These are phyloP conservation scores for Gibbula magus DNA, from an alignment of 2,888 invertebrate genomes.

Conservation along the genomic window DNA sequence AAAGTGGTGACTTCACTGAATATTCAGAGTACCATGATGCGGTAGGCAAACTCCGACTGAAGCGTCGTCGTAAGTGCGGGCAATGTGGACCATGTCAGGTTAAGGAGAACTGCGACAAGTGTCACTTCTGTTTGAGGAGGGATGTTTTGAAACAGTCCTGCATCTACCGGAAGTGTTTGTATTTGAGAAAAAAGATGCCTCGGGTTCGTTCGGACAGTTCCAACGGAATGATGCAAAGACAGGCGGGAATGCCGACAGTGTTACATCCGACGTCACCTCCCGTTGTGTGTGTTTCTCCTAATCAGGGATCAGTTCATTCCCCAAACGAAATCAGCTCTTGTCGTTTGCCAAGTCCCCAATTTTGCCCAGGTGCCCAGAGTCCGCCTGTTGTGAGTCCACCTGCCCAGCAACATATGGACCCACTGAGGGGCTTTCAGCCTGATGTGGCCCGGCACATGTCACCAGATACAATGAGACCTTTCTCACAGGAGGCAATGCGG, in stretches of 20 bases:
- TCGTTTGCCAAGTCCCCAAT: not conserved
- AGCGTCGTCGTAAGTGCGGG: slow-evolving; percentile 65
- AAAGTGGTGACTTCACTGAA: slow-evolving; percentile 41
- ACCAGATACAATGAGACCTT: not conserved
- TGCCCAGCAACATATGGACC: slow-evolving; percentile 21
- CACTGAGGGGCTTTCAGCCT: slow-evolving; percentile 42
- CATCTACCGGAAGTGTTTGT: slow-evolving; percentile 68
- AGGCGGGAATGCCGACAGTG: not conserved
- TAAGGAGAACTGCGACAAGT: slow-evolving; percentile 68
- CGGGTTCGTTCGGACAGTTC: not conserved
- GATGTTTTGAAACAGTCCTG: slow-evolving; percentile 69
- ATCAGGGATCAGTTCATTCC: slow-evolving; percentile 5
- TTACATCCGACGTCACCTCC: not conserved
- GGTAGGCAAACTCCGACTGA: slow-evolving; percentile 55
- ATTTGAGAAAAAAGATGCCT: slow-evolving; percentile 50
- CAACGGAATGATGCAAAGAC: not conserved
- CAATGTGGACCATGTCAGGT: slow-evolving; percentile 70
- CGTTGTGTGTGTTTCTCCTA: slow-evolving; percentile 10
- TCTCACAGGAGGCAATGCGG: slow-evolving; percentile 8
- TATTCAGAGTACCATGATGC: slow-evolving; percentile 42
- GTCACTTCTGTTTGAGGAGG: slow-evolving; percentile 65
- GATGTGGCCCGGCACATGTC: slow-evolving; percentile 11
- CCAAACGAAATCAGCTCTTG: not conserved
- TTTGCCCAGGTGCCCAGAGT: not conserved
- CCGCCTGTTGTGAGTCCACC: slow-evolving; percentile 29